Evolutionary conservation across 2,888 invertebrate genomes (phyloP), one percentile per base, ranked within the genome.

Genomic region (Drosophila kokeensis): DNA sequence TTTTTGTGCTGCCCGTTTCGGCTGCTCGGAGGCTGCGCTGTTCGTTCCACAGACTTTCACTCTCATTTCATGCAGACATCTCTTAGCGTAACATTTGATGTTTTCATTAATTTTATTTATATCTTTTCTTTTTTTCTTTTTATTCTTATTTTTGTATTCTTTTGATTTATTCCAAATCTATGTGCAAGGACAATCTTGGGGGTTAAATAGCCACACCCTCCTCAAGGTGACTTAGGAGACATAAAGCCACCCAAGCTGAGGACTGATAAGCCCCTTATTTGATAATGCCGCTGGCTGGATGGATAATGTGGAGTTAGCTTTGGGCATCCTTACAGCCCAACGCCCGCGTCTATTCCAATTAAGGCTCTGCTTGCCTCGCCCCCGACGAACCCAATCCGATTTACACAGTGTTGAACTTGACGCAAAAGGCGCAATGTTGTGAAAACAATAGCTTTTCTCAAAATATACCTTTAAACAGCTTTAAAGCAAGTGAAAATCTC

Each of bases 1-100:
- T 63, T 72, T 36, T 64, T 30, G 4, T 48, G 42, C 57, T 57
- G 70, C 64, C 66, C 45, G 59, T 64, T 59, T 49, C 40, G 30
- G 30, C 18, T 36, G 50, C 42, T 61, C 67, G 76, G 76, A 76
- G 76, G 76, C 76, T 76, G 76, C 75, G 76, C 55, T 53, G 55
- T 29, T 55, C 71, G 71, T 52, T 67, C 49, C 57, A 38, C 55
- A 57, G 40, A 66, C 74, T 76, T 74, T 69, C 76, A 70, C 73
- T 60, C 76, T 76, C 55, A 66, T 49, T 59, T 69, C 69, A 30
- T 32, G 45, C 30, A 27, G 27, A 45, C 27, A 32, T 45, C 54
- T 62, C 54, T 54, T 54, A 4, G 34, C 54, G 15, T 45, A 62
- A 45, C 34, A 62, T 45, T 54, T 54, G 21, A 54, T 54, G 54